These are phyloP conservation scores for Acanthurus tractus DNA, from an alignment of 2,797 vertebrate genomes.

Conservation along the genomic window DNA sequence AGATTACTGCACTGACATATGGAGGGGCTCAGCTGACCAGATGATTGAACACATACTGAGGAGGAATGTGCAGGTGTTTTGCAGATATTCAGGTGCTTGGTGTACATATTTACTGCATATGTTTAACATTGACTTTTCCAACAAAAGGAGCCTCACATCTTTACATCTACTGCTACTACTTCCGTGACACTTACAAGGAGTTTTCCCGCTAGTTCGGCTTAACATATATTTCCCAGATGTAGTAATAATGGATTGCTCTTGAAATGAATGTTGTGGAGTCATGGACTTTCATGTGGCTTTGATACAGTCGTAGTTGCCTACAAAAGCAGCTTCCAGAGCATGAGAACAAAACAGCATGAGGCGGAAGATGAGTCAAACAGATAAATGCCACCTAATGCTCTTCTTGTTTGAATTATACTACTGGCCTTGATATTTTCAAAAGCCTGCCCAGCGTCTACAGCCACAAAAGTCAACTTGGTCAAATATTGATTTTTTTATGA, in stretches of 20 bases:
- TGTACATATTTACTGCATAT: background rate
- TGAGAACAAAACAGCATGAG: constrained; percentile 36
- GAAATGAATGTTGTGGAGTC: constrained; percentile 26
- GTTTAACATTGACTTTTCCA: background rate
- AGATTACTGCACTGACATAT: constrained; percentile 4
- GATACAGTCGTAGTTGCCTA: constrained; percentile 37
- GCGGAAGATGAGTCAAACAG: background rate
- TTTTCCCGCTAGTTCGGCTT: background rate
- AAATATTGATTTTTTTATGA: constrained; percentile 21
- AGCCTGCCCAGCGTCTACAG: constrained; percentile 34
- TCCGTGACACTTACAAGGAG: constrained; percentile 4
- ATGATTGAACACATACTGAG: constrained; percentile 9
- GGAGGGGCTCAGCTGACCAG: constrained; percentile 4
- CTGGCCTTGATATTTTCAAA: constrained; percentile 28
- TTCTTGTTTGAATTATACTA: constrained; percentile 37
- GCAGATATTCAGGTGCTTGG: background rate
- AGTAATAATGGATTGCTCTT: background rate
- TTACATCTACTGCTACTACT: background rate
- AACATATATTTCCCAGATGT: constrained; percentile 13
- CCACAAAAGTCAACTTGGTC: constrained; percentile 27
- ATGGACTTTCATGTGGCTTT: constrained; percentile 44
- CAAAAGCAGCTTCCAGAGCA: constrained; percentile 38
- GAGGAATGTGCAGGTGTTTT: constrained; percentile 11
- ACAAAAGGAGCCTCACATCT: background rate
- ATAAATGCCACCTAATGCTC: constrained; percentile 18